These are phyloP conservation scores for Lycocorax pyrrhopterus DNA, from an alignment of 2,113 vertebrate species.

Conservation along the genomic window DNA sequence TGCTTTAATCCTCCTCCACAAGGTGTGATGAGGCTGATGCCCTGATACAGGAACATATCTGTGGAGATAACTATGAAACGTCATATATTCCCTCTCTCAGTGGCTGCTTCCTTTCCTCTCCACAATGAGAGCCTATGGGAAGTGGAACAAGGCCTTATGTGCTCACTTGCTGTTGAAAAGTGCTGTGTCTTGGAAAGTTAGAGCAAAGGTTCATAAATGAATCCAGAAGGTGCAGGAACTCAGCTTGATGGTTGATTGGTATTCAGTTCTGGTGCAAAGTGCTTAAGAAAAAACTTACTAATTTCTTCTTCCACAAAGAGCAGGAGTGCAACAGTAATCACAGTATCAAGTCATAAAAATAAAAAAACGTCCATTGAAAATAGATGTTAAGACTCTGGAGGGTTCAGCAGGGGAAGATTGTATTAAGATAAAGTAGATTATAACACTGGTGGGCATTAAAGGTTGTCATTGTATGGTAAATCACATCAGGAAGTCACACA, in stretches of 20 bases:
- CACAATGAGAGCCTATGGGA: neutral
- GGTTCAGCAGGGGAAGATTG: conserved; percentile 69
- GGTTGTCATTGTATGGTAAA: conserved; percentile 64
- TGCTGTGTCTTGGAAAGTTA: neutral
- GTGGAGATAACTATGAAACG: neutral
- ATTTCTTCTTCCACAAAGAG: conserved; percentile 71
- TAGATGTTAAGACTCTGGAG: conserved; percentile 63
- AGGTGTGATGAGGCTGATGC: neutral
- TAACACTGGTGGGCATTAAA: conserved; percentile 51
- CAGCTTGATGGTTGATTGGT: conserved; percentile 25
- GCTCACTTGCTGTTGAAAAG: neutral
- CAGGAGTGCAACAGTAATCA: conserved; percentile 66
- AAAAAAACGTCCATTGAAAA: conserved; percentile 61
- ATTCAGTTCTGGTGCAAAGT: conserved; percentile 40
- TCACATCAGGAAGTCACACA: conserved; percentile 55
- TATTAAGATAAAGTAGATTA: conserved; percentile 78
- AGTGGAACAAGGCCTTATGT: neutral
- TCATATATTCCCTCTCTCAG: neutral
- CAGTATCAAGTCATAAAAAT: conserved; percentile 67
- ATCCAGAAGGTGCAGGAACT: neutral
- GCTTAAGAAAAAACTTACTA: conserved; percentile 74
- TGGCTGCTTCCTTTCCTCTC: neutral
- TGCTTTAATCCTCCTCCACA: neutral
- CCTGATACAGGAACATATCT: neutral
- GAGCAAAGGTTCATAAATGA: conserved; percentile 25